Conservation (phyloP, 1,140 invertebrate genomes). For the Adelges cooleyi region DNA sequence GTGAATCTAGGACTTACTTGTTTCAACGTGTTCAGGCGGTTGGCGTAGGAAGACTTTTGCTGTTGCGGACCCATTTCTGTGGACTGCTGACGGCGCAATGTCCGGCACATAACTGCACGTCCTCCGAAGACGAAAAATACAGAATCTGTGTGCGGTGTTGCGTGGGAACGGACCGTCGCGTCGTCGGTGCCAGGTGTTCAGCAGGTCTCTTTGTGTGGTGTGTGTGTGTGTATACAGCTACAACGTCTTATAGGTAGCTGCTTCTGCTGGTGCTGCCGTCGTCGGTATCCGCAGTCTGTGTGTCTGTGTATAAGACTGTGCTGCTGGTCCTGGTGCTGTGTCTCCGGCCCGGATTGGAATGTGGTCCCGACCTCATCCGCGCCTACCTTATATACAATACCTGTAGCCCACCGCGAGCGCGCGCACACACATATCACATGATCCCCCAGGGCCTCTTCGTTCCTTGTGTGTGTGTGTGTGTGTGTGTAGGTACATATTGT, state of each 20-base stretch:
- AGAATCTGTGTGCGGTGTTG: background rate
- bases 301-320: no score
- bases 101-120: constrained; percentile 7
- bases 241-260: no score
- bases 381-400: constrained; percentile 18
- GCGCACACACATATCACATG: no score
- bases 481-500: no score
- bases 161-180: background rate
- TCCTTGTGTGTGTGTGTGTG: no score
- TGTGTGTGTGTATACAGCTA: no score
- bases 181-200: background rate
- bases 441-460: no score
- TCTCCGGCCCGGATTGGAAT: constrained; percentile 8
- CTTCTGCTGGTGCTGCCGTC: background rate
- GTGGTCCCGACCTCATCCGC: constrained; percentile 11
- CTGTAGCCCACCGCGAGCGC: no score
- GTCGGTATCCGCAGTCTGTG: no score
- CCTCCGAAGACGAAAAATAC: background rate
- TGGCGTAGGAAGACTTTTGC: background rate
- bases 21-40: background rate
- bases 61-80: background rate
- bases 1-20: background rate
- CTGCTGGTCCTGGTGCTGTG: no score
- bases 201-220: no score
- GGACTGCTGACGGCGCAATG: background rate